These are phyloP conservation scores for Allygus modestus DNA, from an alignment of 2,888 invertebrate species.

Conservation along the genomic window DNA sequence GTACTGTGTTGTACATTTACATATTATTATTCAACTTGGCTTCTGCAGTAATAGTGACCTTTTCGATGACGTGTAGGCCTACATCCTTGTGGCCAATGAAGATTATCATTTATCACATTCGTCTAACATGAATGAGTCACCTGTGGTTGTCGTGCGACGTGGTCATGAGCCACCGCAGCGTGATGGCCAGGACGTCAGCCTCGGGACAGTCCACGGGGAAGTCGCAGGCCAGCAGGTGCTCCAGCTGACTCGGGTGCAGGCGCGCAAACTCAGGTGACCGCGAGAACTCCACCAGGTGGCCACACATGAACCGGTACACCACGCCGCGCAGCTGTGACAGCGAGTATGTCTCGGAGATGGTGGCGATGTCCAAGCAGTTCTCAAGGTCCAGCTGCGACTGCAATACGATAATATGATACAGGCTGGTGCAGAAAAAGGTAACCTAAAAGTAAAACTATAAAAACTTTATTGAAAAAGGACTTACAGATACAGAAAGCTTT, in stretches of 20 bases:
- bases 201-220: constrained; percentile 84
- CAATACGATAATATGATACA: constrained; percentile 60
- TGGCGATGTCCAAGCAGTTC: constrained; percentile 85
- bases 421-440: not conserved
- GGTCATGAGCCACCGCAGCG: constrained; percentile 78
- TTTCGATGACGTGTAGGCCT: too few relatives aligned
- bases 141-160: constrained; percentile 72
- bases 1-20: too few relatives aligned
- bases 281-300: constrained; percentile 80
- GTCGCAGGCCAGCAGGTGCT: constrained; percentile 80
- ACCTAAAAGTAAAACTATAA: not conserved
- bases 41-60: too few relatives aligned
- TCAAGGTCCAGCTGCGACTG: constrained; percentile 83
- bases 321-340: constrained; percentile 78
- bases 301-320: constrained; percentile 82
- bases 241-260: constrained; percentile 79
- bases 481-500: too few relatives aligned
- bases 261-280: constrained; percentile 79
- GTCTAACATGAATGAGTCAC: too few relatives aligned
- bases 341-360: constrained; percentile 83
- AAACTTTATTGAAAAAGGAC: too few relatives aligned
- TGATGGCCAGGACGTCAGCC: constrained; percentile 78
- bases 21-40: too few relatives aligned
- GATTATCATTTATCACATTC: too few relatives aligned
- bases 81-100: too few relatives aligned